phyloP scores from a whole-genome alignment of 2,888 invertebrate species.

The Meghimatium bilineatum region DNA sequence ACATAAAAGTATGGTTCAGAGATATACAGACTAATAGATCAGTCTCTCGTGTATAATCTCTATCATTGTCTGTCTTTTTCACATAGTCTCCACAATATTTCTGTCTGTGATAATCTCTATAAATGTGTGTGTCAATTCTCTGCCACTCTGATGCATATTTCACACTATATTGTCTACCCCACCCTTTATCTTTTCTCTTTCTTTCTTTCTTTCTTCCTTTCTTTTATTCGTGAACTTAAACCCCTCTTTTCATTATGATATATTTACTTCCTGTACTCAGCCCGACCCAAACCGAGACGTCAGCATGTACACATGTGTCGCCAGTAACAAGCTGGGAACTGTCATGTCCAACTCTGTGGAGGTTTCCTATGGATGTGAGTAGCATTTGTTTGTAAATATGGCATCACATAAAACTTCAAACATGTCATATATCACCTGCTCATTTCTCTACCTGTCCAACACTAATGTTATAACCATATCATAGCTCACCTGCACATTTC shows the following conservation, averaged over 20 bases:
- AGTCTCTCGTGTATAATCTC: too few species aligned
- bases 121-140: neutral
- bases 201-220: neutral
- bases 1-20: too few species aligned
- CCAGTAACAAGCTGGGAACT: constrained; percentile 91
- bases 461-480: too few species aligned
- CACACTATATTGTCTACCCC: neutral
- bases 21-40: too few species aligned
- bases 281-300: constrained; percentile 84
- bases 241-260: too few species aligned
- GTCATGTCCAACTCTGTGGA: constrained; percentile 92
- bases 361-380: constrained; percentile 87
- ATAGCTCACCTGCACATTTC: too few species aligned
- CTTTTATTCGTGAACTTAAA: too few species aligned
- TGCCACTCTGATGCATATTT: neutral
- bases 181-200: neutral
- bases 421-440: too few species aligned
- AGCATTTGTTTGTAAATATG: neutral
- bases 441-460: too few species aligned
- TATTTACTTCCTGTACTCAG: neutral
- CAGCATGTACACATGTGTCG: constrained; percentile 93
- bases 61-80: too few species aligned
- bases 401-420: too few species aligned
- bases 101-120: neutral
- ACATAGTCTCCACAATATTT: too few species aligned